These are phyloP conservation scores for Heliconius congener DNA, from an alignment of 1,140 invertebrate species.

Conservation along the genomic window DNA sequence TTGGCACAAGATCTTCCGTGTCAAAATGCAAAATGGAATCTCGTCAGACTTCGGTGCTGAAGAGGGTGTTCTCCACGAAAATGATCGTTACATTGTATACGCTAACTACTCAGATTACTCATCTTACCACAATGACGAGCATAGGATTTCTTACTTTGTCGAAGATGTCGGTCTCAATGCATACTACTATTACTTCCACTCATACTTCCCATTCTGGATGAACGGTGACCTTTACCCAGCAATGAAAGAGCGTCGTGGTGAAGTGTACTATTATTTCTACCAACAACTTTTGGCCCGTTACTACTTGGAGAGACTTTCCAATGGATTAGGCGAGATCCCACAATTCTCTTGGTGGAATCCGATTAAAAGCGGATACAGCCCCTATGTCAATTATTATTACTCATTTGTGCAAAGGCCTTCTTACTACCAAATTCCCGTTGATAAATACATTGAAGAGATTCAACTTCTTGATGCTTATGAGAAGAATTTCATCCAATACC, in stretches of 20 bases:
- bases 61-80: conserved; percentile 74
- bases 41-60: conserved; percentile 48
- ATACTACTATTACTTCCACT: conserved; percentile 86
- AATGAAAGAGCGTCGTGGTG: conserved; percentile 82
- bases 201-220: conserved; percentile 85
- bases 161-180: conserved; percentile 88
- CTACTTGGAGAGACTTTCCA: conserved; percentile 86
- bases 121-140: conserved; percentile 81
- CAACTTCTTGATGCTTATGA: conserved; percentile 65
- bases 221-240: conserved; percentile 74
- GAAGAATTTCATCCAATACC: conserved; percentile 60
- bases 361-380: conserved; percentile 83
- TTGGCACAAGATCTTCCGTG: conserved; percentile 81
- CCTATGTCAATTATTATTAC: conserved; percentile 64
- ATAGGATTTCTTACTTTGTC: conserved; percentile 86
- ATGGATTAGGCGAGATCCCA: conserved; percentile 83
- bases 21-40: conserved; percentile 82
- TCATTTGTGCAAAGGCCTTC: conserved; percentile 64
- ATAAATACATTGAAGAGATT: conserved; percentile 57
- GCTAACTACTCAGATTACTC: conserved; percentile 82
- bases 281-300: conserved; percentile 85
- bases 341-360: conserved; percentile 81
- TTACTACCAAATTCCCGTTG: conserved; percentile 56
- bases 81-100: conserved; percentile 68
- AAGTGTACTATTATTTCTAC: conserved; percentile 84